A percentile compares a stretch with the other conserved stretches of the same genome.
Evolutionary conservation across 2,888 invertebrate genomes (phyloP).

Genomic region (Sinhomidia bicolor): DNA sequence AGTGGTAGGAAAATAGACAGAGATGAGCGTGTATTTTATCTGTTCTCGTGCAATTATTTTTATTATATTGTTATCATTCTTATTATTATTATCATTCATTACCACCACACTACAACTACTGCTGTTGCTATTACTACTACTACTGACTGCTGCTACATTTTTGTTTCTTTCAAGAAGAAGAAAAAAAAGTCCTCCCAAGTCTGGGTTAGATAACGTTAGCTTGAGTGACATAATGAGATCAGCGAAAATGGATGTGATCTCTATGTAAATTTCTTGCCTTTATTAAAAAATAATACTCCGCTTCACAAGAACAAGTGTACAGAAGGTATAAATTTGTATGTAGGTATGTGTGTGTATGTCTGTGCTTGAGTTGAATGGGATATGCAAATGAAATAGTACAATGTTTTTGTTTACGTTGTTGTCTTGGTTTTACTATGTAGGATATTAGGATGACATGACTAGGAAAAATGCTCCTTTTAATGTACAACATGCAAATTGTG

Average conservation of each 20-base stretch:
- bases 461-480: slow-evolving; percentile 10
- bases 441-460: slow-evolving; percentile 48
- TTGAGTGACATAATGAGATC: slow-evolving; percentile 74
- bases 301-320: slow-evolving; percentile 24
- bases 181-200: slow-evolving; percentile 38
- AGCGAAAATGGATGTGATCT: slow-evolving; percentile 62
- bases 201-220: slow-evolving; percentile 72
- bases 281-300: slow-evolving; percentile 40
- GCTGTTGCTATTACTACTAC: no score
- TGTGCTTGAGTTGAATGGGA: no score
- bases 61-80: slow-evolving; percentile 36
- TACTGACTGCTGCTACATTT: no score
- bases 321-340: no score
- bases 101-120: no score
- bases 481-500: slow-evolving; percentile 29
- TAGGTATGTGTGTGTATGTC: no score
- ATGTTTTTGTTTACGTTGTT: neutral
- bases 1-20: neutral
- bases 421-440: no score
- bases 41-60: slow-evolving; percentile 34
- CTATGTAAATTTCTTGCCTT: slow-evolving; percentile 57
- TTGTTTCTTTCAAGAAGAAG: no score
- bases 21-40: slow-evolving; percentile 31
- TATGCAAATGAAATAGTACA: slow-evolving; percentile 13
- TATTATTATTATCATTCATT: slow-evolving; percentile 31